Conservation (phyloP, 2,113 vertebrate genomes). For the Colinus virginianus region DNA sequence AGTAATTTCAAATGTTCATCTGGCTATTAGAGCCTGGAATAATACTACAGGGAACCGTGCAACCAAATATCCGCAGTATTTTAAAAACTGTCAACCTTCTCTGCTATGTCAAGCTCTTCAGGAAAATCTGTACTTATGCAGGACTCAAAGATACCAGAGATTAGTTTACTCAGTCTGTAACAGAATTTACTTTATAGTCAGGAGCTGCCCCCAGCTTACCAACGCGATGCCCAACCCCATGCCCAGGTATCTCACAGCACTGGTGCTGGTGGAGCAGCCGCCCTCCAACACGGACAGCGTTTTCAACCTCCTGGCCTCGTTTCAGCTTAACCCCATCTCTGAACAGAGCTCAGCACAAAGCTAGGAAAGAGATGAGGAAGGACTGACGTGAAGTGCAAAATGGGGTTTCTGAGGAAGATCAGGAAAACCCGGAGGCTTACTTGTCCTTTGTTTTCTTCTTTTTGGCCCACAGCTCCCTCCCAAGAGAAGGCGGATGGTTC, state of each 20-base stretch:
- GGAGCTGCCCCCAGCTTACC: neutral
- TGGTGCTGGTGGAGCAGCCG: neutral
- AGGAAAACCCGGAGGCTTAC: neutral
- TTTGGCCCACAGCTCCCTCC: neutral
- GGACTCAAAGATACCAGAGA: neutral
- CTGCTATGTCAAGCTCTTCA: neutral
- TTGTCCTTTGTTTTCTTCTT: neutral
- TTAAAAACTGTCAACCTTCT: neutral
- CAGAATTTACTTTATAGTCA: neutral
- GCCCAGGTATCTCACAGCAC: neutral
- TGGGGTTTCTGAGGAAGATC: neutral
- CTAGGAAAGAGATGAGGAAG: neutral
- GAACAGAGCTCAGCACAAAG: neutral
- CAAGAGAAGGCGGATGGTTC: neutral
- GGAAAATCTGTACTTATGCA: neutral
- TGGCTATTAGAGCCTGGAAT: neutral
- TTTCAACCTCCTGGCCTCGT: neutral
- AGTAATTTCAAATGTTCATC: neutral
- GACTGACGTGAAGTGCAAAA: neutral
- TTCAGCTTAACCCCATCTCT: neutral
- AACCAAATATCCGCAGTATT: neutral
- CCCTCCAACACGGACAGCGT: neutral
- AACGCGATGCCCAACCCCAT: neutral
- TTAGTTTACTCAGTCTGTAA: neutral
- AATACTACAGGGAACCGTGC: conserved; percentile 37